Evolutionary conservation across 2,888 invertebrate species (phyloP), one percentile per base, ranked within the genome.

Genomic region (Pteria penguin): DNA sequence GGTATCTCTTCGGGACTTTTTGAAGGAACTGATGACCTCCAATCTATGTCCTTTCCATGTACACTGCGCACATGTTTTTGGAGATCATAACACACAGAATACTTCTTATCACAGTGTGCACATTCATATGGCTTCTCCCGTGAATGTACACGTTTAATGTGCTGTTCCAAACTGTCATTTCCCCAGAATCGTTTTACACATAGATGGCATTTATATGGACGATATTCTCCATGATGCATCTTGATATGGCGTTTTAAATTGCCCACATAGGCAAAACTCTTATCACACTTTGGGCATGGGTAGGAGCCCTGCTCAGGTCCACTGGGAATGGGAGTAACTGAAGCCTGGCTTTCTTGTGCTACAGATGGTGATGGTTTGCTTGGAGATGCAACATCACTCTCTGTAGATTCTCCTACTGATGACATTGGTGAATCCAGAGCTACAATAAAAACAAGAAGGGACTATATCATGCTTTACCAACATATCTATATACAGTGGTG

Each of bases 51-150:
- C 26, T 77, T 77, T 22, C 76, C 76, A 60, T 77, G 76, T 14
- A 77, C 76, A 63, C 72, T 72, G n/a, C 76, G 57, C 14, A 77
- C 76, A 73, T 77, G 76, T 52, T 77, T 77, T 54, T 77, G 76
- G 26, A 77, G 54, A 60, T 77, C 76, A 54, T 77, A 77, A 52
- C 76, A 77, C 24, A 77, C 76, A 54, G 76, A 77, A 60, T 77
- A 77, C 45, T 77, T 77, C 60, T 77, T 77, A 26, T 77, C 76
- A 70, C 76, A 77, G 27, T 77, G 76, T n/a, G 76, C 76, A 77
- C 76, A 77, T 5, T 67, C 76, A 60, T 77, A 77, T 5, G 76
- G 76, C 5, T 68, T 33, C 27, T 73, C 72, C 45, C 63, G 36
- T 4, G 76, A 72, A 54, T 77, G 76, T 24, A 77, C 76, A 22